Evolutionary conservation across 2,888 invertebrate genomes (phyloP).

Genomic region (Cenopis cana): DNA sequence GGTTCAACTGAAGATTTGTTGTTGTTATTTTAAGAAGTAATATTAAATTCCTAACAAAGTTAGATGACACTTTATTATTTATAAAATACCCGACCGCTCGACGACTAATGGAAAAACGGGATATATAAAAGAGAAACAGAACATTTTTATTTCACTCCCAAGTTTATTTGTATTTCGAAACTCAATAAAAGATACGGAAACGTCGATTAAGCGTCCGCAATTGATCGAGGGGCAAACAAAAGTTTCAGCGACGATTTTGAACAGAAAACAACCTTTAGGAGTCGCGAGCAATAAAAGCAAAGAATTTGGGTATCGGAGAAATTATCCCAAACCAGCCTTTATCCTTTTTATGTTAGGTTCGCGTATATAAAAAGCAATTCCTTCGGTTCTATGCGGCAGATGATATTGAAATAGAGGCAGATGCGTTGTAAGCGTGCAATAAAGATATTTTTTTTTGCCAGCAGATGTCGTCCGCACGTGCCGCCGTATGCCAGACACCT

Average conservation of each 20-base stretch:
- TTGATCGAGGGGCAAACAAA: constrained; percentile 51
- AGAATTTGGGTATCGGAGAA: constrained; percentile 18
- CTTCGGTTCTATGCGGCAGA: constrained; percentile 52
- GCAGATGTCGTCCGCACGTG: constrained; percentile 80
- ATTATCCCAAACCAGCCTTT: constrained; percentile 22
- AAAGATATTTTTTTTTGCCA: constrained; percentile 69
- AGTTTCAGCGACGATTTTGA: constrained; percentile 47
- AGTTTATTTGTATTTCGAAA: constrained; percentile 44
- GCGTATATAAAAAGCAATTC: constrained; percentile 26
- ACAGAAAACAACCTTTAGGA: constrained; percentile 6
- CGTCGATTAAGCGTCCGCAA: constrained; percentile 49
- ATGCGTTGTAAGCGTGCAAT: constrained; percentile 66
- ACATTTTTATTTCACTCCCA: constrained; percentile 31
- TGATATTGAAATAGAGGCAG: constrained; percentile 70
- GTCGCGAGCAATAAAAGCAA: constrained; percentile 30
- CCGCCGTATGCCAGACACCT: constrained; percentile 72
- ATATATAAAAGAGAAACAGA: constrained; percentile 38
- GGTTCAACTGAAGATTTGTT: constrained; percentile 40
- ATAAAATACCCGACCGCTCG: constrained; percentile 28
- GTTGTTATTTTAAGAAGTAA: constrained; percentile 34
- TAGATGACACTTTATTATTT: constrained; percentile 37
- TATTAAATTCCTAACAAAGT: constrained; percentile 39
- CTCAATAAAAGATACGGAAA: constrained; percentile 47
- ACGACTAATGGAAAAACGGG: constrained; percentile 33
- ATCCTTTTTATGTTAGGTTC: constrained; percentile 13